Evolutionary conservation across 2,888 invertebrate genomes (phyloP).

Genomic region (Drosophila kanekoi): DNA sequence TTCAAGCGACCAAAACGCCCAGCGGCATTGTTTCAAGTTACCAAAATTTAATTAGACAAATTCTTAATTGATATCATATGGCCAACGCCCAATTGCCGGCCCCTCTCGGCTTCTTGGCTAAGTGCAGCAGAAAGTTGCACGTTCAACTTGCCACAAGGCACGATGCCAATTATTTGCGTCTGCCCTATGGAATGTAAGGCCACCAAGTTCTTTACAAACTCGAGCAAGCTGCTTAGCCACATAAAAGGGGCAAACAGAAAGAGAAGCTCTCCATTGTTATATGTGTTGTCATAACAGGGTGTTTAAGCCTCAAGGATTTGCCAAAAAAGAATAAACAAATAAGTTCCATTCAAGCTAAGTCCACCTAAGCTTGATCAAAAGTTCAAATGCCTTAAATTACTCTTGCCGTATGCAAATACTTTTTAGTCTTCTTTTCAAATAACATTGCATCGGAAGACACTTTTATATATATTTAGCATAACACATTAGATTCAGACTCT

Average conservation of each 20-base stretch:
- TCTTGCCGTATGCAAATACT: too few relatives aligned
- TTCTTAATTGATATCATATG: constrained; percentile 82
- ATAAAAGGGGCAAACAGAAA: neutral
- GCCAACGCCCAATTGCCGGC: constrained; percentile 62
- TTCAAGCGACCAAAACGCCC: constrained; percentile 69
- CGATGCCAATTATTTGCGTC: constrained; percentile 45
- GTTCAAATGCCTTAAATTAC: too few relatives aligned
- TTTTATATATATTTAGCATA: too few relatives aligned
- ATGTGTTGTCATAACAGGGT: neutral
- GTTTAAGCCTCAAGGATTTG: neutral
- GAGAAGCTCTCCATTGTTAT: neutral
- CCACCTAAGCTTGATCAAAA: too few relatives aligned
- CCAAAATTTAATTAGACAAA: constrained; percentile 80
- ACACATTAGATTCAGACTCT: too few relatives aligned
- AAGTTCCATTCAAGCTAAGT: too few relatives aligned
- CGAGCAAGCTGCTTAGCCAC: constrained; percentile 4
- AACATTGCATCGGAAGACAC: too few relatives aligned
- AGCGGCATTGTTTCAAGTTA: constrained; percentile 73
- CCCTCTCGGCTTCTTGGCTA: constrained; percentile 18
- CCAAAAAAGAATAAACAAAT: neutral
- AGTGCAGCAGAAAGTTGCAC: constrained; percentile 51
- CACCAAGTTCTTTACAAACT: constrained; percentile 17
- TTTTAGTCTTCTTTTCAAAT: too few relatives aligned
- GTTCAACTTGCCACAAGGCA: constrained; percentile 47
- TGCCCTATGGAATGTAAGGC: constrained; percentile 7